These are phyloP conservation scores for Micromys minutus DNA, from an alignment of 2,113 vertebrate genomes.

Conservation along the genomic window DNA sequence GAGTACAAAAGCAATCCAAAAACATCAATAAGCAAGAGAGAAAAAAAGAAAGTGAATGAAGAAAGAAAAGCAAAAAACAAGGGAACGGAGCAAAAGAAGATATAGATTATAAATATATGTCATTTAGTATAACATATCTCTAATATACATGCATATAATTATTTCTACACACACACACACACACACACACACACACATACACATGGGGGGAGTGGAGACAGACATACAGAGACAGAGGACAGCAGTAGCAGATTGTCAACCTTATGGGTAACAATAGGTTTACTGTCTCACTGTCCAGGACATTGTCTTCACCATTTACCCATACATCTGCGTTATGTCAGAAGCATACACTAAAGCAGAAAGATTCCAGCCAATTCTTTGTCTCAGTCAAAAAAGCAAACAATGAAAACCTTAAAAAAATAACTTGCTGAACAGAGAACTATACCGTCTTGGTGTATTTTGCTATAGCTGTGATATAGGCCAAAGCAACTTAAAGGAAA, in stretches of 20 bases:
- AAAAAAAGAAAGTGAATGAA: background rate
- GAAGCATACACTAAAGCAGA: background rate
- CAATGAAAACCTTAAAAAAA: background rate
- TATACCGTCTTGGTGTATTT: fast-evolving
- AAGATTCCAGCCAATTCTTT: background rate
- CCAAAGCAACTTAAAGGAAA: background rate
- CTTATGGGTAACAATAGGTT: background rate
- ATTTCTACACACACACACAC: background rate
- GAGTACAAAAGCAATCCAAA: background rate
- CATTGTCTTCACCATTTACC: background rate
- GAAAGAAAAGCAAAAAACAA: background rate
- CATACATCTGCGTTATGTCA: background rate
- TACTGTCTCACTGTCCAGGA: background rate
- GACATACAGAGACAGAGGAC: background rate
- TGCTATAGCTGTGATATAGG: background rate
- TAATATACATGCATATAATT: background rate
- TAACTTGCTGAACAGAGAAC: background rate
- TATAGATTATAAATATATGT: background rate
- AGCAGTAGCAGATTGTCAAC: background rate
- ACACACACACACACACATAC: no score
- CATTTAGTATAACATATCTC: background rate
- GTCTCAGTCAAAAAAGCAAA: background rate
- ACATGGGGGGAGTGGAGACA: background rate
- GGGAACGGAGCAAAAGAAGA: background rate
- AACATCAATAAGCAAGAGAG: background rate